Evolutionary conservation across 2,113 vertebrate genomes (phyloP), one percentile per base, ranked within the genome.

Genomic region (Maccullochella peelii): DNA sequence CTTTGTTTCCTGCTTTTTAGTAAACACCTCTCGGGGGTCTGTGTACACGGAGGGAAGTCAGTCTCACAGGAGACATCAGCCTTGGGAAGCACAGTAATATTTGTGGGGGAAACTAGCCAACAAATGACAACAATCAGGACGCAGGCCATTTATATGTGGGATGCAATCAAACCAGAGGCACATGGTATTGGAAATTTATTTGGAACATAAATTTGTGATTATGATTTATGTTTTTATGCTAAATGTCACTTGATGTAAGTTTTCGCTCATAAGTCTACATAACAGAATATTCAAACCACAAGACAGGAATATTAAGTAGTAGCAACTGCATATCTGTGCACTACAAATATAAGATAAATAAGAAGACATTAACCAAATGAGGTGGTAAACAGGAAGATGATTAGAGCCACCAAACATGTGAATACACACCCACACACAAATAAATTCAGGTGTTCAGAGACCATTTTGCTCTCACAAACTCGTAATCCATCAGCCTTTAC

Each of bases 311-410:
- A 62, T 83, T 63, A 77, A 77, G 72, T 6, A 71, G n/a, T 30
- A 59, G 63, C 23, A 62, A 75, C 10, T 63, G 23, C 42, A 25
- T 36, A 12, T 58, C 40, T 49, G 6, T 73, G 36, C 38, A 33
- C n/a, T 62, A 14, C 49, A 27, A 50, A 42, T 14, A 63, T 9
- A 54, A 55, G 10, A 67, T 77, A 61, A 77, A 86, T 25, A 66
- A 49, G 14, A 77, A 61, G 6, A 18, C 25, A 61, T 57, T 47
- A 58, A 52, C 18, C 15, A 73, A 84, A 84, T 44, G 18, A 68
- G 58, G 49, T 76, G 47, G 61, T 55, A 33, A 70, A 73, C n/a
- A 77, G 25, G 54, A 78, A 69, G 69, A 77, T 83, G 62, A 87
- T 77, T 30, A 61, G 49, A 65, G 66, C 15, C 73, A 73, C 36